Conservation (phyloP, 2,113 vertebrate genomes). For the Phyllostomus discolor region DNA sequence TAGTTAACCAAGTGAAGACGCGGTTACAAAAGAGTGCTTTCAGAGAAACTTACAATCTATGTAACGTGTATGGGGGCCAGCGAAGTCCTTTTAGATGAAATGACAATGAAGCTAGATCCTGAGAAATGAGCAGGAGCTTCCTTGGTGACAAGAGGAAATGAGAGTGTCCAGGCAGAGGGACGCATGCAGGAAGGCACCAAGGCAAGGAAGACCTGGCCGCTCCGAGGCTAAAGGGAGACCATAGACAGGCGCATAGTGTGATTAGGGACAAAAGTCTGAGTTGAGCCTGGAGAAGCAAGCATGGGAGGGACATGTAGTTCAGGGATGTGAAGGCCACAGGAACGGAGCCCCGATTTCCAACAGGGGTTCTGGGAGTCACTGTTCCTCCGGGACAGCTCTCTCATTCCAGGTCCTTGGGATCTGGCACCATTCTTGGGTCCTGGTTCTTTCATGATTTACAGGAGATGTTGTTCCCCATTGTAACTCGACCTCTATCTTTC, state of each 20-base stretch:
- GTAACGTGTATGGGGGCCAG: neutral
- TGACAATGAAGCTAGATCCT: neutral
- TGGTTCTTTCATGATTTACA: neutral
- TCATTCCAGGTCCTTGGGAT: neutral
- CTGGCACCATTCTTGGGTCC: neutral
- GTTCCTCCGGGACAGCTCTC: fast-evolving
- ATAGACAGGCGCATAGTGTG: neutral
- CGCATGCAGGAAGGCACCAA: neutral
- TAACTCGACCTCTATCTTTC: neutral
- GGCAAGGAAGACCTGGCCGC: neutral
- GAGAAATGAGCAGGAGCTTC: neutral
- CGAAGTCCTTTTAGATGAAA: neutral
- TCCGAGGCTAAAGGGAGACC: neutral
- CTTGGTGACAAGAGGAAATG: neutral
- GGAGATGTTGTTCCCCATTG: neutral
- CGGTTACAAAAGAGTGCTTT: neutral
- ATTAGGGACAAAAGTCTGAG: neutral
- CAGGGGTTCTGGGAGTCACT: neutral
- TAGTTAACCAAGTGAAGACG: neutral
- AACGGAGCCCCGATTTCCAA: neutral
- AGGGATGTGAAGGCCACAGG: neutral
- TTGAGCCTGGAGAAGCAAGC: neutral
- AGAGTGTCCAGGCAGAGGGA: neutral
- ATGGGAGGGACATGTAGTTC: too few relatives aligned
- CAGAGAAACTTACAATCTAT: neutral